Percentiles rank a stretch among this genome's conserved stretches.
Evolutionary conservation across 2,888 invertebrate species (phyloP).

Genomic region (Acleris laterana): DNA sequence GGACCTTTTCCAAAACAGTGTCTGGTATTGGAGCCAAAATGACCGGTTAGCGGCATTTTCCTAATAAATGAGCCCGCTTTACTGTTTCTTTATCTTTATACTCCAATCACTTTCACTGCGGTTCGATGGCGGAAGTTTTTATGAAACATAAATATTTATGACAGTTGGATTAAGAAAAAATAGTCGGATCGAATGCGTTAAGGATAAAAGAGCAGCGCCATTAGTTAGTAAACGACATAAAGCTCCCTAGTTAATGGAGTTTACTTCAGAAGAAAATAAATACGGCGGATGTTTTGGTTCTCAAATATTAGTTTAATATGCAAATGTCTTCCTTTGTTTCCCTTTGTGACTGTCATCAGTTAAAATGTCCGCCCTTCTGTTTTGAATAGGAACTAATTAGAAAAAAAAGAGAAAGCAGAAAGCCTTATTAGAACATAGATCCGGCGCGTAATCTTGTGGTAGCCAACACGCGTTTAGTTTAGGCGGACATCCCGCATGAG

Average conservation of each 20-base stretch:
- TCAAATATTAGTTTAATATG: too few species aligned
- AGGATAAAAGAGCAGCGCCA: conserved; percentile 8
- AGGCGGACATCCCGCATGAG: conserved; percentile 23
- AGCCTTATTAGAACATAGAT: conserved; percentile 8
- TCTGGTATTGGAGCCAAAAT: conserved; percentile 57
- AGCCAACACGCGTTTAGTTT: conserved; percentile 37
- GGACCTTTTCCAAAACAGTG: conserved; percentile 61
- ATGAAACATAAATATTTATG: conserved; percentile 36
- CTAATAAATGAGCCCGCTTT: conserved; percentile 50
- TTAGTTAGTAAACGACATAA: conserved; percentile 5
- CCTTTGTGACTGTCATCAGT: too few species aligned
- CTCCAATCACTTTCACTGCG: conserved; percentile 28
- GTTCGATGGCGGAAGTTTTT: conserved; percentile 32
- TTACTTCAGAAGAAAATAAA: not conserved
- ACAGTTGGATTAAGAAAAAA: conserved; percentile 34
- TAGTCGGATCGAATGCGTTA: conserved; percentile 18
- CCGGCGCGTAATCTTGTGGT: conserved; percentile 8
- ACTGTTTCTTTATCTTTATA: conserved; percentile 36
- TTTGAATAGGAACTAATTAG: not conserved
- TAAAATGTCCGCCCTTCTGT: too few species aligned
- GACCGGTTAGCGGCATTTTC: conserved; percentile 51
- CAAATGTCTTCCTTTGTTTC: too few species aligned
- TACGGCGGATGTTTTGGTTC: not conserved
- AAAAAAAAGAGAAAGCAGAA: not conserved
- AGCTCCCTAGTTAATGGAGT: not conserved